phyloP scores from a whole-genome alignment of 2,113 vertebrate species.

The Antigone vipio region DNA sequence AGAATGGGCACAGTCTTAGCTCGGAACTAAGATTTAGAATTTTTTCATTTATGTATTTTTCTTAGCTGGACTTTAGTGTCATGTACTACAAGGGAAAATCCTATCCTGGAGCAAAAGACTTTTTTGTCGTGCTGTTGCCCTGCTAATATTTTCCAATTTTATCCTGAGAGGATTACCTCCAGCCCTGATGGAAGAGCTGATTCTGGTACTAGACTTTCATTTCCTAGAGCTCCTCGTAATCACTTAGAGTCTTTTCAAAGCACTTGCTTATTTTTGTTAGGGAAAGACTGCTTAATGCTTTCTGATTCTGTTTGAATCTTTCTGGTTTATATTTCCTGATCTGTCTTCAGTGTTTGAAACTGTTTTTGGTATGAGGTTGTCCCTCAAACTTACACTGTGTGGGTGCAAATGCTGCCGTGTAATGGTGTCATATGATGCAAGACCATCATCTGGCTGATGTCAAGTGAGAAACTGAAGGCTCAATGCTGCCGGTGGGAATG shows the following conservation, averaged over 20 bases:
- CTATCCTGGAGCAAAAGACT: neutral
- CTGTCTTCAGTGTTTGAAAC: neutral
- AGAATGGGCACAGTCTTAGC: neutral
- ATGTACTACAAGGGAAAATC: neutral
- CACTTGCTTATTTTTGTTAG: neutral
- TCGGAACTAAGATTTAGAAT: neutral
- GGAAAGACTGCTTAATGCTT: neutral
- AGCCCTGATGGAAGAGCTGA: neutral
- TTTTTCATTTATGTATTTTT: neutral
- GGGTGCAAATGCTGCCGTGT: neutral
- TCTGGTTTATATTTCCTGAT: neutral
- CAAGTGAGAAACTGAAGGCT: neutral
- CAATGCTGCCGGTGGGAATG: neutral
- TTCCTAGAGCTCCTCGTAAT: neutral
- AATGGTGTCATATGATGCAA: neutral
- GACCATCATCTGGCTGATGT: neutral
- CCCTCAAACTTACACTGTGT: neutral
- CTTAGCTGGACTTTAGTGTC: neutral
- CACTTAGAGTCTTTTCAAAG: neutral
- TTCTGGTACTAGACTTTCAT: neutral
- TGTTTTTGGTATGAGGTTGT: neutral
- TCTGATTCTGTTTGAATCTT: neutral
- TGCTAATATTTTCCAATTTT: neutral
- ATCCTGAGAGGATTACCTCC: neutral
- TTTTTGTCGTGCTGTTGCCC: neutral